Evolutionary conservation across 2,888 invertebrate genomes (phyloP), one percentile per base, ranked within the genome.

Genomic region (Drosophila crucigera): DNA sequence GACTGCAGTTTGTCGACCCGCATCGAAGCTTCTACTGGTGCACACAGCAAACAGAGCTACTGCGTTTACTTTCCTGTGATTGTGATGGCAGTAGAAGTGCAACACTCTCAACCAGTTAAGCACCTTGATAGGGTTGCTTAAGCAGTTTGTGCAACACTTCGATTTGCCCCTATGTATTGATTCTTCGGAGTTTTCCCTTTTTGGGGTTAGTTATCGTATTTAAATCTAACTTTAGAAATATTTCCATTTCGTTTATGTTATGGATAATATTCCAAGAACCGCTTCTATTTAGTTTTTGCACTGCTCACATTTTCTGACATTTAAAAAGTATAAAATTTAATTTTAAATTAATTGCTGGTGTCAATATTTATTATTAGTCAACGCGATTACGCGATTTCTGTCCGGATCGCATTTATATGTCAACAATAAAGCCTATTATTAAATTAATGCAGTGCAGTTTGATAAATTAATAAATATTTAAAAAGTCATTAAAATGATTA

Each of bases 21-120:
- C 76, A 68, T 67, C 49, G 49, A 28, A 58, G 54, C 60, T 52
- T 41, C 22, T 30, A 22, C n/a, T 16, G 50, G 19, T 28, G 64
- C 53, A 59, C 61, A 66, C 31, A 14, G 63, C 74, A 83, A 86
- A 78, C 80, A 78, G 49, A 28, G 68, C 71, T 28, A 56, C 69
- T 50, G 59, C 69, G 73, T 84, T 87, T 81, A 84, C 85, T 77
- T 81, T 71, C 53, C 81, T 66, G 61, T 79, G 73, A 73, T 78
- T 84, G 68, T 78, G 82, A 65, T 73, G 84, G 61, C 61, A 74
- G 52, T 78, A 75, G 69, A 84, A 78, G 82, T 80, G 84, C 84
- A 84, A 82, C 75, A 80, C 65, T 65, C 63, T 73, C 59, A 52
- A 73, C 39, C 61, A 33, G 58, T 56, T 52, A 58, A 55, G 69